Conservation (phyloP, 2,113 vertebrate species). For the Neotragus pygmaeus region DNA sequence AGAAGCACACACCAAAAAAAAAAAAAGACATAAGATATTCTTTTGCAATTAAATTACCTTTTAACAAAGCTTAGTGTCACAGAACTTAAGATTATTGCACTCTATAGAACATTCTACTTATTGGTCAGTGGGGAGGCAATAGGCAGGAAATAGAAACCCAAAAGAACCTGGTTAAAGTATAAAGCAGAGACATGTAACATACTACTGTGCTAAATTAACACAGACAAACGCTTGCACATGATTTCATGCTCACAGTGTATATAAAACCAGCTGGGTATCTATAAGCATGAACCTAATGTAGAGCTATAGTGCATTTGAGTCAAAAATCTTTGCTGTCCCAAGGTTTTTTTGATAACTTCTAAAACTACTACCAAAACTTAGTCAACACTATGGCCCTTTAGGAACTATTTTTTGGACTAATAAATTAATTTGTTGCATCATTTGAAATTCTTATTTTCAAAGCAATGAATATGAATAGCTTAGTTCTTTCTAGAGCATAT, state of each 20-base stretch:
- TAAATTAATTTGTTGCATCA: neutral
- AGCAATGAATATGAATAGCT: neutral
- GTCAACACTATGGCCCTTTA: neutral
- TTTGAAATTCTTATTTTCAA: neutral
- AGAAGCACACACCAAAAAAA: neutral
- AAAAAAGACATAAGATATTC: neutral
- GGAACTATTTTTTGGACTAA: neutral
- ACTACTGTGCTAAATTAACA: neutral
- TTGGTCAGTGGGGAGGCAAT: neutral
- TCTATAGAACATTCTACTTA: neutral
- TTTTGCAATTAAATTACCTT: constrained; percentile 13
- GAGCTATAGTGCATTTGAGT: neutral
- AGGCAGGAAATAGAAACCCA: neutral
- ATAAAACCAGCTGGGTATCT: neutral
- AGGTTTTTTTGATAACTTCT: neutral
- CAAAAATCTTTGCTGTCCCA: neutral
- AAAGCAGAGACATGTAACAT: neutral
- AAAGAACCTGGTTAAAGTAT: neutral
- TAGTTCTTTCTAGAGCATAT: neutral
- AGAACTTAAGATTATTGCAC: neutral
- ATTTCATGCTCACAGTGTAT: neutral
- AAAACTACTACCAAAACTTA: neutral
- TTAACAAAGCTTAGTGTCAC: neutral
- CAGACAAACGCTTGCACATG: neutral
- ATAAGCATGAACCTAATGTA: neutral